phyloP scores from a whole-genome alignment of 2,888 invertebrate species.

The Dendrolimus pini region DNA sequence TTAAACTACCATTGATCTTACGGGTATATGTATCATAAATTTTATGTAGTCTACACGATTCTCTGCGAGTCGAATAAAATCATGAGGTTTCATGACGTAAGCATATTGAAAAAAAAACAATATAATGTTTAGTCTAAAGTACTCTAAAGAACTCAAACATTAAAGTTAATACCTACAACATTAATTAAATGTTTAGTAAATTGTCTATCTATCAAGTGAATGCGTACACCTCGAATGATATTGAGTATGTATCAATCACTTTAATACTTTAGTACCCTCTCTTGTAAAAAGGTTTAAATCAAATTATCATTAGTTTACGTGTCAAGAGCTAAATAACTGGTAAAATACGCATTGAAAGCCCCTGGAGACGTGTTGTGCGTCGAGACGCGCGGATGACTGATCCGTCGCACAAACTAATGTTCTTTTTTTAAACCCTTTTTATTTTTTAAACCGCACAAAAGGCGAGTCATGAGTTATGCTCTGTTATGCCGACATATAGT shows the following conservation, averaged over 20 bases:
- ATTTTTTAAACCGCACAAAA: conserved; percentile 64
- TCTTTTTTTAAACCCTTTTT: conserved; percentile 59
- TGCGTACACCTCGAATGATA: too few species aligned
- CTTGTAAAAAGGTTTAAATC: conserved; percentile 40
- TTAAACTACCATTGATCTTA: too few species aligned
- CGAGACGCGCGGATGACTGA: conserved; percentile 66
- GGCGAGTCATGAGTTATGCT: conserved; percentile 68
- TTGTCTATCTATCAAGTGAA: too few species aligned
- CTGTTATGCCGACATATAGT: conserved; percentile 71
- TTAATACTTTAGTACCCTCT: background rate
- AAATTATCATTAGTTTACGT: conserved; percentile 50
- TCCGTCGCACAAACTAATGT: conserved; percentile 68
- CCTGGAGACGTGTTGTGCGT: conserved; percentile 57
- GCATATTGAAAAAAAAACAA: too few species aligned
- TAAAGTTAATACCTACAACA: too few species aligned
- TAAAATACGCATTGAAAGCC: conserved; percentile 41
- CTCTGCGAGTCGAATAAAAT: too few species aligned
- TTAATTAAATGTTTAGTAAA: too few species aligned
- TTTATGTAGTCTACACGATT: too few species aligned
- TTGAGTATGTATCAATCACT: background rate
- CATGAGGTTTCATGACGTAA: too few species aligned
- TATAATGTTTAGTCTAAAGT: too few species aligned
- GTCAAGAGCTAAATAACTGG: conserved; percentile 38
- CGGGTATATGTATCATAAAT: too few species aligned
- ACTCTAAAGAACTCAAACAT: too few species aligned